A percentile compares a stretch with the other conserved stretches of the same genome.
phyloP scores from a whole-genome alignment of 2,888 invertebrate species.

The Pogonocherus hispidulus region DNA sequence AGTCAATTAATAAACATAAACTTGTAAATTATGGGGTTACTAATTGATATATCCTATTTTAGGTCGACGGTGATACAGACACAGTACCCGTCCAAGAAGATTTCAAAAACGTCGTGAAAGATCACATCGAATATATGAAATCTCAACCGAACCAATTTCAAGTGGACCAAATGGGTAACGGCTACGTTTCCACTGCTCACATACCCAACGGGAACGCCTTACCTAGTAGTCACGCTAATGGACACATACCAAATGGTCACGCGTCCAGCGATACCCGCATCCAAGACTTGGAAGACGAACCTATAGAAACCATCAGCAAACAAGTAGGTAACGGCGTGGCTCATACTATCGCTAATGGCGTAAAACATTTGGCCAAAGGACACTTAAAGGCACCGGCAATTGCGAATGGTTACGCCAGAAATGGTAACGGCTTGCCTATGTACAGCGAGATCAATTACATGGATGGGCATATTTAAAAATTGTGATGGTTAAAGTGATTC shows the following conservation, averaged over 20 bases:
- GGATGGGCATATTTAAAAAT: slow-evolving; percentile 59
- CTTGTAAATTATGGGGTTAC: too few species aligned
- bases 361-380: slow-evolving; percentile 67
- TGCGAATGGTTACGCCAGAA: slow-evolving; percentile 49
- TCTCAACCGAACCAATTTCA: slow-evolving; percentile 47
- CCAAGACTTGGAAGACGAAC: slow-evolving; percentile 61
- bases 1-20: too few species aligned
- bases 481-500: slow-evolving; percentile 32
- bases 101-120: slow-evolving; percentile 79
- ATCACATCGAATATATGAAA: slow-evolving; percentile 77
- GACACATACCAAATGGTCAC: slow-evolving; percentile 52
- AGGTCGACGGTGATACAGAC: slow-evolving; percentile 92
- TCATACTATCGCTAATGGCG: slow-evolving; percentile 66
- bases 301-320: slow-evolving; percentile 64
- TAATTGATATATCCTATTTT: slow-evolving; percentile 25
- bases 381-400: slow-evolving; percentile 53
- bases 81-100: slow-evolving; percentile 82
- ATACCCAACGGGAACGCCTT: slow-evolving; percentile 48
- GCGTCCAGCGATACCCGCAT: slow-evolving; percentile 52
- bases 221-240: slow-evolving; percentile 55
- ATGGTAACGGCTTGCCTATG: slow-evolving; percentile 35
- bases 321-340: slow-evolving; percentile 59
- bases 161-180: slow-evolving; percentile 35
- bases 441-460: slow-evolving; percentile 63
- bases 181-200: slow-evolving; percentile 51